A percentile compares a stretch with the other conserved stretches of the same genome.
Evolutionary conservation across 2,113 vertebrate genomes (phyloP).

Genomic region (Cyprinodon variegatus): DNA sequence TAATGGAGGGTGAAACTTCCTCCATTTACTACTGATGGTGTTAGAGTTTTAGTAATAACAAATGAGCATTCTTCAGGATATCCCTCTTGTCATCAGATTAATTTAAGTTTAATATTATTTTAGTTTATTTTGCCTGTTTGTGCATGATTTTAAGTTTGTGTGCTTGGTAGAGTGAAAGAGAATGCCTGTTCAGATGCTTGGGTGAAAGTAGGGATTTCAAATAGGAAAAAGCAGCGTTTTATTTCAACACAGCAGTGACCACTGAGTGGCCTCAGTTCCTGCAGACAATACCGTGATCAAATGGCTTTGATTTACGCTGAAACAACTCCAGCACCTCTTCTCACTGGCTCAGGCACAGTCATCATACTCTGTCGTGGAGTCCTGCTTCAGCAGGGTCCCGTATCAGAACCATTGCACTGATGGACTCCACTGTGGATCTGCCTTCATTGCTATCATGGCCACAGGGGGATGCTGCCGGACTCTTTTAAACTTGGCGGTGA

Average conservation of each 20-base stretch:
- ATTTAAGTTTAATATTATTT: constrained; percentile 15
- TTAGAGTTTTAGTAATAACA: constrained; percentile 1
- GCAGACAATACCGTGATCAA: constrained; percentile 34
- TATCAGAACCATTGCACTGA: constrained; percentile 65
- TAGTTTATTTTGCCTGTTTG: background rate
- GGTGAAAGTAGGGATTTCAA: constrained; percentile 19
- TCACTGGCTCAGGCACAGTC: constrained; percentile 67
- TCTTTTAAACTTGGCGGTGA: constrained; percentile 67
- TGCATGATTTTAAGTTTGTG: constrained; percentile 31
- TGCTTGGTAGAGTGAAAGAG: constrained; percentile 33
- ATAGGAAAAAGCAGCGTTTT: constrained; percentile 33
- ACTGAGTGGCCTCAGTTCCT: constrained; percentile 31
- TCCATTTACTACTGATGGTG: background rate
- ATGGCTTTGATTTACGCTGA: constrained; percentile 57
- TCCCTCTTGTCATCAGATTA: constrained; percentile 27
- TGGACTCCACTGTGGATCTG: constrained; percentile 70
- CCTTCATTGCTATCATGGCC: constrained; percentile 71
- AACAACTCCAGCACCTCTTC: constrained; percentile 69
- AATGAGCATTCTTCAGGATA: constrained; percentile 11
- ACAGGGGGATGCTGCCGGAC: constrained; percentile 68
- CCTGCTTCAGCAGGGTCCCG: constrained; percentile 54
- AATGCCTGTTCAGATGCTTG: constrained; percentile 4
- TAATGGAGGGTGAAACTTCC: background rate
- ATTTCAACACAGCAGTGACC: constrained; percentile 9
- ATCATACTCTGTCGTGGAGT: constrained; percentile 55